Evolutionary conservation across 2,888 invertebrate genomes (phyloP), one percentile per base, ranked within the genome.

Genomic region (Pycnomerus fuliginosus): DNA sequence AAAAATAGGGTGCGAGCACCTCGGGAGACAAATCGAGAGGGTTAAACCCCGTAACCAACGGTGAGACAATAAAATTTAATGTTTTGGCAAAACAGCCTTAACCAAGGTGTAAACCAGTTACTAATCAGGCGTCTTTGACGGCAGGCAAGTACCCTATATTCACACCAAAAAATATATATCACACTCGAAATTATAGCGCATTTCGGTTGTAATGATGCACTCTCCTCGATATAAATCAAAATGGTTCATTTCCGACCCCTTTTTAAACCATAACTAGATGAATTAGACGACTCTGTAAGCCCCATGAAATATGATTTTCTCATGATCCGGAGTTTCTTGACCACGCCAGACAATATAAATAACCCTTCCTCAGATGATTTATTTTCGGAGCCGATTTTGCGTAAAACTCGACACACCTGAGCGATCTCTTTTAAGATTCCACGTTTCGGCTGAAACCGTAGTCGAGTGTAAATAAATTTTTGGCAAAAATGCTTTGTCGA

Each of bases 51-150:
- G n/a, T n/a, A n/a, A n/a, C n/a, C n/a, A n/a, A n/a, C n/a, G n/a
- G n/a, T n/a, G n/a, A n/a, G n/a, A 20, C 20, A 20, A 20, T 20
- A 20, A 20, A 20, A 20, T 8, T 20, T 7, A 20, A 20, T 20
- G 5, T n/a, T n/a, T n/a, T n/a, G n/a, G n/a, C n/a, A 32, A 20
- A 4, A 30, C 10, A 30, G 20, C 12, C 17, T 37, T 27, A 10
- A 25, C 3, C 58, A 58, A 59, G 60, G 60, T 59, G 61, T 59
- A 54, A 56, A 59, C 39, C 53, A 55, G 44, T 49, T 43, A 35
- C 54, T 52, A 55, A 59, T 59, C 55, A 52, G 48, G 47, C 39
- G 47, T 33, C 52, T 52, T 53, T 52, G 52, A 43, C 52, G 55
- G 55, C 53, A 57, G 53, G 50, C 13, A 32, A 37, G 40, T 45